Percentiles rank a stretch among this genome's conserved stretches.
These are phyloP conservation scores for Oscarella lobularis DNA, from an alignment of 37 sponge, comb jelly and placozoan genomes.

Conservation along the genomic window DNA sequence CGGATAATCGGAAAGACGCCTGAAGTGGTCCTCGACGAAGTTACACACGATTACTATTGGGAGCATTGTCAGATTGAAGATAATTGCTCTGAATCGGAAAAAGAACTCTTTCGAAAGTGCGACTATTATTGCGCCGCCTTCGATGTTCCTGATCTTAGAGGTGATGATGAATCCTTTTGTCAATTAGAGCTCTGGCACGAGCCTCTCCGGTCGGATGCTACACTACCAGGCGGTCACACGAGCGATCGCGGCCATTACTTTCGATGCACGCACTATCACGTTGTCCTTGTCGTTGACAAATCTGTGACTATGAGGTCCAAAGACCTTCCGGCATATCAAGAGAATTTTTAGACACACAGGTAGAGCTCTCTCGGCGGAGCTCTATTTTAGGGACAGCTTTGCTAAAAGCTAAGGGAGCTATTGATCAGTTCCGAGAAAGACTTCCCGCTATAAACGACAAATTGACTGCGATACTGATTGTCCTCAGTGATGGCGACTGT, in stretches of 20 bases:
- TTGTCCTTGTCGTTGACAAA: neutral
- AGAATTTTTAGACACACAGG: no score
- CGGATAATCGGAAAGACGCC: neutral
- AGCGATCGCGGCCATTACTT: neutral
- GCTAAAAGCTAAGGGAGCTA: no score
- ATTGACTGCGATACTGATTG: no score
- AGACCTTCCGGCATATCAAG: no score
- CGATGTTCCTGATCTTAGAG: neutral
- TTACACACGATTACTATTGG: slow-evolving; percentile 3
- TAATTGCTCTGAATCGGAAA: neutral
- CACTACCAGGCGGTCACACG: neutral
- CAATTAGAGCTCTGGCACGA: neutral
- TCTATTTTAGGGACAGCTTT: no score
- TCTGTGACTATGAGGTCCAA: slow-evolving; percentile 4
- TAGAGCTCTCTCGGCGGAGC: no score
- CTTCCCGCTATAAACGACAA: no score
- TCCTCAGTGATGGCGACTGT: no score
- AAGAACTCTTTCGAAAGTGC: neutral
- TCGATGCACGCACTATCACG: neutral
- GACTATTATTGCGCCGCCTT: neutral
- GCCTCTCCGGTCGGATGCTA: neutral
- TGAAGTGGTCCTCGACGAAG: neutral
- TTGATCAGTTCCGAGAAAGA: no score
- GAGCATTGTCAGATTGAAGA: neutral
- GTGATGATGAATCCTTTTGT: neutral